These are phyloP conservation scores for Batillaria attramentaria DNA, from an alignment of 1,140 invertebrate genomes.

Conservation along the genomic window DNA sequence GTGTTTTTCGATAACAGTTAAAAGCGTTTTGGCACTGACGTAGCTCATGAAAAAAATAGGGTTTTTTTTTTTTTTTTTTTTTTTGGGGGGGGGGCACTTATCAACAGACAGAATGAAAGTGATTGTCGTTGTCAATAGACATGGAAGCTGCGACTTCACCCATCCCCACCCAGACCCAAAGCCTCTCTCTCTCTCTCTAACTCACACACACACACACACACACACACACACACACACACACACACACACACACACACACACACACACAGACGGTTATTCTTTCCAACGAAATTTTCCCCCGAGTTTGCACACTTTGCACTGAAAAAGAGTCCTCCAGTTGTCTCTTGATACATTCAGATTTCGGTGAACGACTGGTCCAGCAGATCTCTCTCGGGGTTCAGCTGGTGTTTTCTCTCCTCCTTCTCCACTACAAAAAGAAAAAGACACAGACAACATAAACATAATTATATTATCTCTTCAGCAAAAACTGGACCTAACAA, in stretches of 20 bases:
- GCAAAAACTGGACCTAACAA: too few relatives aligned
- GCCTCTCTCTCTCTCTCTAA: neutral
- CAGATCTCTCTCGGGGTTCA: neutral
- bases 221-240: neutral
- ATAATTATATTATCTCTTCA: neutral
- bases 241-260: neutral
- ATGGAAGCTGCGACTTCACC: too few relatives aligned
- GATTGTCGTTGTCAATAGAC: too few relatives aligned
- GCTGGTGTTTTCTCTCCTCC: neutral
- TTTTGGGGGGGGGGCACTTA: too few relatives aligned
- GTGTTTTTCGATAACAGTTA: too few relatives aligned
- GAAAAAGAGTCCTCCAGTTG: neutral
- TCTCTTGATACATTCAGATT: neutral
- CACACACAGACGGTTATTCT: neutral
- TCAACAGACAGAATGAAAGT: too few relatives aligned
- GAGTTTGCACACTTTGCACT: neutral
- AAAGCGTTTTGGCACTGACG: too few relatives aligned
- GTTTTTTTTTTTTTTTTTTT: too few relatives aligned
- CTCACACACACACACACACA: neutral
- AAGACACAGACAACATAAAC: too few relatives aligned
- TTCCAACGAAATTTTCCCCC: neutral
- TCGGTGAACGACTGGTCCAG: neutral
- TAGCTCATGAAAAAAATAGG: too few relatives aligned
- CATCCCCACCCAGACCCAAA: neutral
- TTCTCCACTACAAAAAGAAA: neutral